phyloP scores from a whole-genome alignment of 2,888 invertebrate genomes.

The Beris chalybata region DNA sequence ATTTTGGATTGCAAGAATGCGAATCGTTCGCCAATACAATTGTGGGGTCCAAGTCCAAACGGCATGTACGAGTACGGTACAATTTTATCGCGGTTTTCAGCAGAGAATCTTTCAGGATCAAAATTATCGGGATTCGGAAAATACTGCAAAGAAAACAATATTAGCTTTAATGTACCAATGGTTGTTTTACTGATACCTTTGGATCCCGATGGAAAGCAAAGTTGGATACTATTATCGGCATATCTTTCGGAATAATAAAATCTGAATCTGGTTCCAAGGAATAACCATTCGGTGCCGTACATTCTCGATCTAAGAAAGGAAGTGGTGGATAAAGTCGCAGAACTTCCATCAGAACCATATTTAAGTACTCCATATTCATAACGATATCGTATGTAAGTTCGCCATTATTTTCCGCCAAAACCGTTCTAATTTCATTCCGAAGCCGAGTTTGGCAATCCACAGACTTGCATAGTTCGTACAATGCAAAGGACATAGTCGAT shows the following conservation, averaged over 20 bases:
- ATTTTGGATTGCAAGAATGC: slow-evolving; percentile 50
- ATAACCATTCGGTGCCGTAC: slow-evolving; percentile 45
- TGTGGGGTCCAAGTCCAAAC: slow-evolving; percentile 52
- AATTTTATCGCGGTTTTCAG: slow-evolving; percentile 46
- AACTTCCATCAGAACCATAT: slow-evolving; percentile 52
- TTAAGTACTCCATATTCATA: slow-evolving; percentile 55
- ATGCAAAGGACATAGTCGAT: slow-evolving; percentile 56
- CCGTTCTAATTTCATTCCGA: slow-evolving; percentile 54
- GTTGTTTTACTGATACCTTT: slow-evolving; percentile 42
- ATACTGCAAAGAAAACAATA: slow-evolving; percentile 42
- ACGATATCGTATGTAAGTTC: slow-evolving; percentile 55
- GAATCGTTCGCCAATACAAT: slow-evolving; percentile 53
- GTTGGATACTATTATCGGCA: slow-evolving; percentile 52
- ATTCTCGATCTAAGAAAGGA: slow-evolving; percentile 54
- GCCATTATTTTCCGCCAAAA: slow-evolving; percentile 47
- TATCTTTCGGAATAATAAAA: slow-evolving; percentile 48
- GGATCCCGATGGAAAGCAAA: slow-evolving; percentile 53
- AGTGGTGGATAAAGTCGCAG: slow-evolving; percentile 53
- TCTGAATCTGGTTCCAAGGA: slow-evolving; percentile 47
- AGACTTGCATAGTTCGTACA: slow-evolving; percentile 55
- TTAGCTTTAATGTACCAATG: background rate
- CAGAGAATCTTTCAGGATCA: slow-evolving; percentile 52
- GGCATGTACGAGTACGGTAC: slow-evolving; percentile 48
- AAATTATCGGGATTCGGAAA: slow-evolving; percentile 51
- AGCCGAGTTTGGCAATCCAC: slow-evolving; percentile 55